Base-by-base conservation (phyloP, 2,888 invertebrate genomes). In the Catocala fraxini region DNA sequence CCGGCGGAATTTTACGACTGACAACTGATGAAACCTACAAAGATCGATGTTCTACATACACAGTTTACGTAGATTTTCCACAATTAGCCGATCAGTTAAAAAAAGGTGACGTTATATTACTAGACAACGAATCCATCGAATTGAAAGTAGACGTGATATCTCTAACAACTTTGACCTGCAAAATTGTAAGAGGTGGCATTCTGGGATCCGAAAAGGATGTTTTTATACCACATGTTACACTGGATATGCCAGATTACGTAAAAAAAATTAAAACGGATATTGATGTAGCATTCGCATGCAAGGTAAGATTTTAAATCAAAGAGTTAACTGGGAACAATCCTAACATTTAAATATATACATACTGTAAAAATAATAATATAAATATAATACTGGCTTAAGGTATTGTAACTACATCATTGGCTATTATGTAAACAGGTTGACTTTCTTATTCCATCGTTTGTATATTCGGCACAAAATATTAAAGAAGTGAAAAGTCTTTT, bases 91-190 rank as follows among this genome's bases (percentile, higher is more conserved):
- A 95, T 6, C 90, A 93, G 70, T 63, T 95, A 53, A 89, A 87
- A 45, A 95, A 95, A 67, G 95, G 94, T 6, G 93, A 95, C 71
- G 73, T 71, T 4, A 74, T 95, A 1, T 73, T 94, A 6, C 67
- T 95, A 4, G 95, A 95, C 74, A 97, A 98, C 87, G 98, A 98
- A 65, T 94, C 96, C 6, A 96, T 98, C 59, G 95, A 96, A 68
- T 89, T 98, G n/a, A 95, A 96, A 77, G 97, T 97, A 7, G 95
- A 93, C 70, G 81, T 93, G 15, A 89, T 93, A 63, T 93, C 94
- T 0, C 63, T 86, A 0, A 88, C 90, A 0, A 93, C 93, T 0
- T 66, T 93, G 11, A 94, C 93, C 0, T 94, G 94, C 55, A 90
- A 83, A 70, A 85, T 94, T 41, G 89, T 88, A 71, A 84, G 89